A percentile compares a stretch with the other conserved stretches of the same genome.
phyloP scores from a whole-genome alignment of 2,888 invertebrate genomes.

The Alitta virens region DNA sequence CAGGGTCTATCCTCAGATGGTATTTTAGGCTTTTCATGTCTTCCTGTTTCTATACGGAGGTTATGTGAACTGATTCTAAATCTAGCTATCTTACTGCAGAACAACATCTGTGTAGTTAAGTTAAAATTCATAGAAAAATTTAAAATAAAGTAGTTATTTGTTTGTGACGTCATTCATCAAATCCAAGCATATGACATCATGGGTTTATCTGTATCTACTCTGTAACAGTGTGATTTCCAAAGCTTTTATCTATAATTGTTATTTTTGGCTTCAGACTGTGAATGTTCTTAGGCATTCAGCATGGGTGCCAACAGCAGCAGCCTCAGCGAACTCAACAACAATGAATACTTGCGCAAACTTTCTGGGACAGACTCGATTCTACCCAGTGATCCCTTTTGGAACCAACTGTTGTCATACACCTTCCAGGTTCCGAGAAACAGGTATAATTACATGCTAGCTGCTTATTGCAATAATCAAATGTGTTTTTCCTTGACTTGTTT shows the following conservation, averaged over 20 bases:
- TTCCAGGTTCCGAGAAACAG: constrained; percentile 74
- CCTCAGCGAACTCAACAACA: constrained; percentile 66
- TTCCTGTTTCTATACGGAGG: no score
- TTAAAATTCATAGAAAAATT: no score
- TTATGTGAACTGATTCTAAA: no score
- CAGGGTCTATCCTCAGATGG: no score
- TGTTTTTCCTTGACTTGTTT: neutral
- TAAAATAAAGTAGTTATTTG: no score
- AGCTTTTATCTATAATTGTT: neutral
- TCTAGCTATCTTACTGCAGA: no score
- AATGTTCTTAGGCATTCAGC: constrained; percentile 6
- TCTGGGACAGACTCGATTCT: constrained; percentile 77
- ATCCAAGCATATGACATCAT: no score
- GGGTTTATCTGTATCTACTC: no score
- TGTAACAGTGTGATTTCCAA: no score
- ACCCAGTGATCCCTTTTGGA: constrained; percentile 90
- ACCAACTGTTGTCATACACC: constrained; percentile 86
- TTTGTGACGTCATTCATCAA: no score
- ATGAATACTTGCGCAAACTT: constrained; percentile 77
- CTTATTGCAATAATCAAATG: neutral
- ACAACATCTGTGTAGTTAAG: no score
- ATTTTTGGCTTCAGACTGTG: neutral
- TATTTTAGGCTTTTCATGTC: no score
- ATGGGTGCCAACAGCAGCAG: constrained; percentile 57
- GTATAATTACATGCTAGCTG: constrained; percentile 30